Evolutionary conservation across 1,140 invertebrate genomes (phyloP).

Genomic region (Drosophila sproati): DNA sequence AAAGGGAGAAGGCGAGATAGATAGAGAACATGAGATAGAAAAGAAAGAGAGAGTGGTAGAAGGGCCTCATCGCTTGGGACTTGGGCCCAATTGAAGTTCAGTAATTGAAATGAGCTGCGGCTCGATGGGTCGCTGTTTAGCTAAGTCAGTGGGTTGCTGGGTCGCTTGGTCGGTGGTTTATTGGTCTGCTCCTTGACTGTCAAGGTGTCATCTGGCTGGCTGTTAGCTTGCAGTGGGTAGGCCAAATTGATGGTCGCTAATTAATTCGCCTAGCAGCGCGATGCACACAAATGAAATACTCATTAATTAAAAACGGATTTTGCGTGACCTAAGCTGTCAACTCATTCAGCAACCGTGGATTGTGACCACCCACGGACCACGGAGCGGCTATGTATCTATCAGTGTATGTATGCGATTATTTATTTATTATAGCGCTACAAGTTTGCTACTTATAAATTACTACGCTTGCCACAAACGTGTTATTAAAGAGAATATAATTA

Average conservation of each 20-base stretch:
- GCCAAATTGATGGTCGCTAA: conserved; percentile 44
- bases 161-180: conserved; percentile 14
- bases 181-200: conserved; percentile 8
- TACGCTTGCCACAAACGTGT: no score
- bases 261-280: conserved; percentile 36
- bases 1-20: neutral
- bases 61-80: neutral
- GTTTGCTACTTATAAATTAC: neutral
- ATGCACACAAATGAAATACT: conserved; percentile 50
- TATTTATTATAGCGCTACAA: no score
- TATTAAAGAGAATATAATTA: no score
- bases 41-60: neutral
- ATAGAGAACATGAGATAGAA: no score
- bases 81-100: neutral
- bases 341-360: conserved; percentile 7
- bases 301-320: conserved; percentile 70
- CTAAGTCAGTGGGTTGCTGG: neutral
- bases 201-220: conserved; percentile 10
- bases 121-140: neutral
- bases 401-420: neutral
- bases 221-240: neutral
- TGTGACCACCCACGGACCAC: neutral
- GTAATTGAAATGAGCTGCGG: conserved; percentile 23
- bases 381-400: neutral
- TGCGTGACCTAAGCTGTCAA: conserved; percentile 19